Evolutionary conservation across 2,113 vertebrate species (phyloP).

Genomic region (Cavia aperea): DNA sequence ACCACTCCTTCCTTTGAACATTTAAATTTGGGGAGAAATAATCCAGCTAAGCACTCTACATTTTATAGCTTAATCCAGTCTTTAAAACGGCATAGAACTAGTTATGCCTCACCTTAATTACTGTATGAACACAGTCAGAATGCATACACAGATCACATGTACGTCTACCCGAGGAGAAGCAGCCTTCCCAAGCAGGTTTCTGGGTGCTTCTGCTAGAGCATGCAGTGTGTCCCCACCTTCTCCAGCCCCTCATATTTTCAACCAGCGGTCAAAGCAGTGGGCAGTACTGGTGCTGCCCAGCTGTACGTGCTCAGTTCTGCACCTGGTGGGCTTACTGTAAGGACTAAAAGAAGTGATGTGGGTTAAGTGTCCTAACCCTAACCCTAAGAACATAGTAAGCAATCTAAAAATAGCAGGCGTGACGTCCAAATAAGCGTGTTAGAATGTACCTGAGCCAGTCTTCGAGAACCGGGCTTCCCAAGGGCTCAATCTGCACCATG

Average conservation of each 20-base stretch:
- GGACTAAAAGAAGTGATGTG: background rate
- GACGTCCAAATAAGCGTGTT: background rate
- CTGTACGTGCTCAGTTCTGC: background rate
- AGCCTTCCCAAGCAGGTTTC: background rate
- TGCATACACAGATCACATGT: background rate
- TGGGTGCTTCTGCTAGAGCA: background rate
- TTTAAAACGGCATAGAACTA: background rate
- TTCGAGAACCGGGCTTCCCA: background rate
- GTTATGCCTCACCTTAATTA: conserved; percentile 4
- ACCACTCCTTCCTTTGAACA: background rate
- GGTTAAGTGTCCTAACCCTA: too few species aligned
- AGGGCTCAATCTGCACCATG: background rate
- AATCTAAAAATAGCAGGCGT: background rate
- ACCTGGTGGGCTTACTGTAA: background rate
- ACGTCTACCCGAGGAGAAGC: background rate
- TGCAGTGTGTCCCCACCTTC: background rate
- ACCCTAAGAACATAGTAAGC: background rate
- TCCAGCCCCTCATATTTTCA: background rate
- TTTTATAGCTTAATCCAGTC: conserved; percentile 17
- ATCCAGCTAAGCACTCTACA: background rate
- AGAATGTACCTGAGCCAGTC: background rate
- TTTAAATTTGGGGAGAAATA: conserved; percentile 29
- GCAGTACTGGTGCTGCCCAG: background rate
- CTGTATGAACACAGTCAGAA: conserved; percentile 17
- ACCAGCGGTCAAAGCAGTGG: background rate